These are phyloP conservation scores for Meteorus sp. DNA, from an alignment of 1,140 invertebrate species.

Conservation along the genomic window DNA sequence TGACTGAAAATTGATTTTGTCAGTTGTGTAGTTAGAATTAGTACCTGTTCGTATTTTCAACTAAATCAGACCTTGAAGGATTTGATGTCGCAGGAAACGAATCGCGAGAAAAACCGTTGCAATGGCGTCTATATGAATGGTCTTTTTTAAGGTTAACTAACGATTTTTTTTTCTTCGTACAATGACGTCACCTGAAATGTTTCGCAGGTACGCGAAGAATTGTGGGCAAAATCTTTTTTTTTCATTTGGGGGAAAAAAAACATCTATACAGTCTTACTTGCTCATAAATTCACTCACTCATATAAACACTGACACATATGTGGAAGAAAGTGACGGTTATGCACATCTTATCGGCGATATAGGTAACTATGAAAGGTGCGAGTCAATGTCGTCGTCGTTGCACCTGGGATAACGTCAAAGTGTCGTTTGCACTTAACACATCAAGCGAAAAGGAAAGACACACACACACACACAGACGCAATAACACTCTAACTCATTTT, in stretches of 20 bases:
- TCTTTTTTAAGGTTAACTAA: too few species aligned
- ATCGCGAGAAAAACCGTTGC: constrained; percentile 18
- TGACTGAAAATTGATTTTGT: too few species aligned
- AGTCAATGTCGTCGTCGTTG: not conserved
- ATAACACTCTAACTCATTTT: not conserved
- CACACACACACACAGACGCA: not conserved
- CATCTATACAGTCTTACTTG: not conserved
- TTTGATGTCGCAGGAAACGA: not conserved
- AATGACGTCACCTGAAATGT: too few species aligned
- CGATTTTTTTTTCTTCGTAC: too few species aligned
- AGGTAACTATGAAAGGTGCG: constrained; percentile 1
- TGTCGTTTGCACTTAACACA: too few species aligned
- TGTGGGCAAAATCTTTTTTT: not conserved
- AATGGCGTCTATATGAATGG: not conserved
- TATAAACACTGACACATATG: not conserved
- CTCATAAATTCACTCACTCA: constrained; percentile 4
- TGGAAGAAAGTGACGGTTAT: constrained; percentile 24
- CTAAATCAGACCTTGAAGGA: constrained; percentile 12
- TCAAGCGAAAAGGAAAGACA: too few species aligned
- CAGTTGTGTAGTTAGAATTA: too few species aligned
- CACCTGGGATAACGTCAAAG: constrained; percentile 24
- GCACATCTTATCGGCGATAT: constrained; percentile 20
- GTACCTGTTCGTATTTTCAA: too few species aligned
- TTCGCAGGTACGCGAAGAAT: constrained; percentile 16
- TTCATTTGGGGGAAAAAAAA: not conserved